phyloP scores from a whole-genome alignment of 2,113 vertebrate genomes.

The Eclectus roratus region DNA sequence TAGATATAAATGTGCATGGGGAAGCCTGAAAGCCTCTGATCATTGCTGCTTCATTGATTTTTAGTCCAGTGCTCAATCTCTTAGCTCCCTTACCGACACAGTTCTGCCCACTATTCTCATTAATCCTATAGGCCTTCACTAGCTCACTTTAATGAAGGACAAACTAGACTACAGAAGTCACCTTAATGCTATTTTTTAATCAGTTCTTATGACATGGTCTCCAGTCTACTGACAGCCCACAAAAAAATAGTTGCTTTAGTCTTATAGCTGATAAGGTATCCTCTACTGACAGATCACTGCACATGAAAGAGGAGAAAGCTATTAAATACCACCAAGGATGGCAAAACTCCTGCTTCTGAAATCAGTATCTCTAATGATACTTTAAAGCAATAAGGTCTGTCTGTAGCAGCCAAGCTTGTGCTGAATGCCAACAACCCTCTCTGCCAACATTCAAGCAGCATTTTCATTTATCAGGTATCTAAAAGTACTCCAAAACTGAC shows the following conservation, averaged over 20 bases:
- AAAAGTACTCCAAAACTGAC: not conserved
- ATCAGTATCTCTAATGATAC: not conserved
- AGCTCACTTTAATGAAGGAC: constrained; percentile 35
- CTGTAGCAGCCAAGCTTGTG: not conserved
- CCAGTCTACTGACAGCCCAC: not conserved
- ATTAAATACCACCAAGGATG: not conserved
- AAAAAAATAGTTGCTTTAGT: constrained; percentile 23
- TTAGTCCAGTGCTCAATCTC: not conserved
- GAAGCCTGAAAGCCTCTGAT: constrained; percentile 13
- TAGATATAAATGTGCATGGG: not conserved
- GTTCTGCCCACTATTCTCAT: not conserved
- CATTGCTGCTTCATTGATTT: constrained; percentile 4
- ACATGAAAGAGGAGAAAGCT: not conserved
- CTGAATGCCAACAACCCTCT: not conserved
- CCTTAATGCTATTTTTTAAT: constrained; percentile 25
- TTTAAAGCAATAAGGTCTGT: not conserved
- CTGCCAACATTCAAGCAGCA: not conserved
- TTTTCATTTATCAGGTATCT: not conserved
- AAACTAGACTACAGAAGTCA: not conserved
- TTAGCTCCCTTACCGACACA: not conserved
- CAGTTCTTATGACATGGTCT: not conserved
- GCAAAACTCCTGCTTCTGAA: not conserved
- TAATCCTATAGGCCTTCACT: constrained; percentile 8
- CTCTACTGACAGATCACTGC: not conserved
- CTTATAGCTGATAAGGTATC: not conserved